Conservation (phyloP, 2,888 invertebrate species). For the Coenonympha glycerion region DNA sequence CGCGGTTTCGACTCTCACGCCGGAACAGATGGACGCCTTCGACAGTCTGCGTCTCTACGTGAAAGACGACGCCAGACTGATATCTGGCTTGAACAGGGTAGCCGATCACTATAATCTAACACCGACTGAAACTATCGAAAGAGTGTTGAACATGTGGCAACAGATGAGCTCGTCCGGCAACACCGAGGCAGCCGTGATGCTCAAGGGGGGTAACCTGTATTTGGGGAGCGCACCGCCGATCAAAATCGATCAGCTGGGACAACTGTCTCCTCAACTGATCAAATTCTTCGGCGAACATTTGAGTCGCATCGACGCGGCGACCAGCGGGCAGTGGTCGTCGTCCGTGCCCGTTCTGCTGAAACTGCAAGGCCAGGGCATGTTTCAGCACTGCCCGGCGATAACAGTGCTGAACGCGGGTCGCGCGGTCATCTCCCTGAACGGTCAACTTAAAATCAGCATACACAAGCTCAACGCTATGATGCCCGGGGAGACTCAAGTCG, state of each 20-base stretch:
- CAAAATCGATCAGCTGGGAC: slow-evolving; percentile 27
- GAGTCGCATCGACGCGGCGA: slow-evolving; percentile 26
- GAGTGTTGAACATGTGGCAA: slow-evolving; percentile 30
- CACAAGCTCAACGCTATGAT: slow-evolving; percentile 30
- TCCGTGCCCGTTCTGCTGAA: slow-evolving; percentile 28
- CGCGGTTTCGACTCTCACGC: slow-evolving; percentile 24
- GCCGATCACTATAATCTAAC: slow-evolving; percentile 26
- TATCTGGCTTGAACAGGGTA: slow-evolving; percentile 26
- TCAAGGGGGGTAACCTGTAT: slow-evolving; percentile 29
- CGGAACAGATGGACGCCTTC: slow-evolving; percentile 30
- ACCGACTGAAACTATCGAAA: slow-evolving; percentile 28
- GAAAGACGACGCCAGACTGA: slow-evolving; percentile 28
- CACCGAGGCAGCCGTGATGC: slow-evolving; percentile 19
- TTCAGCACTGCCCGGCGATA: slow-evolving; percentile 27
- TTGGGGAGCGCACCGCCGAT: slow-evolving; percentile 33
- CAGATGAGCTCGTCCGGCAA: slow-evolving; percentile 19
- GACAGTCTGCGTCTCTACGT: slow-evolving; percentile 26
- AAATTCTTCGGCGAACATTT: slow-evolving; percentile 33
- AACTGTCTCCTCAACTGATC: slow-evolving; percentile 27
- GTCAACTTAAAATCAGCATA: slow-evolving; percentile 33
- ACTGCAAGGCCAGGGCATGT: slow-evolving; percentile 32
- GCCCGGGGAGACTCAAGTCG: slow-evolving; percentile 19
- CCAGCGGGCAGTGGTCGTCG: slow-evolving; percentile 26
- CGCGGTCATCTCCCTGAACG: slow-evolving; percentile 32
- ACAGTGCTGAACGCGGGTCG: slow-evolving; percentile 27